Evolutionary conservation across 2,888 invertebrate genomes (phyloP).

Genomic region (Hirtodrosophila trivittata): DNA sequence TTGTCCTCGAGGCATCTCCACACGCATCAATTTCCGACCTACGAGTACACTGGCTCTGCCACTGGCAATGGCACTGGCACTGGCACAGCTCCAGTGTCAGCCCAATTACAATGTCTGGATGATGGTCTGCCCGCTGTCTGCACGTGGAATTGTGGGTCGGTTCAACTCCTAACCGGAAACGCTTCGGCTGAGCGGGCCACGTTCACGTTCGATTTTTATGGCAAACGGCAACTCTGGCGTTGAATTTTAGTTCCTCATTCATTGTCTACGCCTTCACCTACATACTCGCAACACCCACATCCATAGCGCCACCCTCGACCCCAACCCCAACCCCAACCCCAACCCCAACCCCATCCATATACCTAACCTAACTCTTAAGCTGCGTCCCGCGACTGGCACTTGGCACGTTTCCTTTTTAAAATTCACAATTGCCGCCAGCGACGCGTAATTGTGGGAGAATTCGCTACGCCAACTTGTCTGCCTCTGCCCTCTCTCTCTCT

Average conservation of each 20-base stretch:
- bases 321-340: constrained; percentile 4
- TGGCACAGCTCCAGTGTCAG: constrained; percentile 14
- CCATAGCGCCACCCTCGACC: constrained; percentile 12
- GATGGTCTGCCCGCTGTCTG: constrained; percentile 74
- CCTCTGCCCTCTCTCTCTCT: constrained; percentile 12
- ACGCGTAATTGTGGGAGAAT: constrained; percentile 80
- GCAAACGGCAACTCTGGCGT: constrained; percentile 45
- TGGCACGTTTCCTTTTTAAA: constrained; percentile 82
- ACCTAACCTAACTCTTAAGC: constrained; percentile 2
- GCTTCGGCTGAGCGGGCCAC: constrained; percentile 69
- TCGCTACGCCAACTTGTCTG: constrained; percentile 76
- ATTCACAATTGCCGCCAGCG: constrained; percentile 80
- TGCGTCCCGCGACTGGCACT: constrained; percentile 48
- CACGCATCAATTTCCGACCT: constrained; percentile 78
- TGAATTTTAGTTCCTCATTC: constrained; percentile 74
- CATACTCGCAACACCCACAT: constrained; percentile 7
- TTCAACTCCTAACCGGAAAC: constrained; percentile 50
- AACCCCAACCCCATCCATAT: not conserved
- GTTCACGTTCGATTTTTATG: constrained; percentile 81
- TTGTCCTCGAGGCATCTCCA: constrained; percentile 67
- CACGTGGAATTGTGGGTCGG: constrained; percentile 49
- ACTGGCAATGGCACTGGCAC: too few species aligned
- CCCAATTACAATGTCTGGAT: constrained; percentile 63
- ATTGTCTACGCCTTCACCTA: constrained; percentile 55
- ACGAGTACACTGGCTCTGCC: constrained; percentile 33